Evolutionary conservation across 2,113 vertebrate genomes (phyloP).

Genomic region (Chionomys nivalis): DNA sequence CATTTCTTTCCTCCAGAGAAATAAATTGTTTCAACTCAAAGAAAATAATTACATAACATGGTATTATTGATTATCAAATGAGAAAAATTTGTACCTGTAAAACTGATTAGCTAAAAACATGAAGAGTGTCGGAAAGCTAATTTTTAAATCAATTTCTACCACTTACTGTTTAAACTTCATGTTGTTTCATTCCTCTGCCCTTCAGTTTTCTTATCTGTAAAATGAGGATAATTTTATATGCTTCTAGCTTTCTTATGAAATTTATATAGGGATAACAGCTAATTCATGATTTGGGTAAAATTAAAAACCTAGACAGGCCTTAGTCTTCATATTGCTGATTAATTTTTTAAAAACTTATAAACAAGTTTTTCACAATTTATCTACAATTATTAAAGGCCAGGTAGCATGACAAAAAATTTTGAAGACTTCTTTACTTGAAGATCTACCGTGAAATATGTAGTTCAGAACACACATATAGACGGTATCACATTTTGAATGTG

Average conservation of each 20-base stretch:
- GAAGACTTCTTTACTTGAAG: background rate
- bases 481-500: background rate
- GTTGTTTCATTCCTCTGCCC: background rate
- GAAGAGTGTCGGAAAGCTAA: fast-evolving
- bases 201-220: background rate
- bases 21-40: background rate
- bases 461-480: background rate
- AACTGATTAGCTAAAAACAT: background rate
- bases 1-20: background rate
- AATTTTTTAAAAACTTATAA: background rate
- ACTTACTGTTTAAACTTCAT: background rate
- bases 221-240: background rate
- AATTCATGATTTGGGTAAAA: background rate
- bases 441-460: background rate
- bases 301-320: background rate
- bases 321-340: background rate
- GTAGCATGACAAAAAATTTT: background rate
- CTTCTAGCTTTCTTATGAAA: background rate
- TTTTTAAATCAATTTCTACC: background rate
- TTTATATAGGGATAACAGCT: background rate
- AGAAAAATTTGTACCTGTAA: background rate
- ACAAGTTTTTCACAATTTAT: background rate
- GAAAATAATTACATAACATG: background rate
- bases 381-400: background rate
- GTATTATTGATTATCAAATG: background rate